These are phyloP conservation scores for Nibea coibor DNA, from an alignment of 2,113 vertebrate genomes.

Conservation along the genomic window DNA sequence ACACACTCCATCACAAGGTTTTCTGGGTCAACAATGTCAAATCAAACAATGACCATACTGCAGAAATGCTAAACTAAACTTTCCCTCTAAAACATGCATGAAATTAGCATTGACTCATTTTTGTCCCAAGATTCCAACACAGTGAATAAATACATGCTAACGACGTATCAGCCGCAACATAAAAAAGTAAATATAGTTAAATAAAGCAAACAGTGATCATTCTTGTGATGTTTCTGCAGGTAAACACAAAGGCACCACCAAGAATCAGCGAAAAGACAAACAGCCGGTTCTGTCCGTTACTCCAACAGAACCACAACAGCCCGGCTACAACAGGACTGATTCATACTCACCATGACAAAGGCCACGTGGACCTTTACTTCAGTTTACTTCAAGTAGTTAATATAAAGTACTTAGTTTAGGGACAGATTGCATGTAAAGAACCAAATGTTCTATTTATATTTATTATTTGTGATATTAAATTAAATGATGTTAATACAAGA, in stretches of 20 bases:
- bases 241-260: slow-evolving; percentile 46
- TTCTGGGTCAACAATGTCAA: neutral
- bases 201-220: neutral
- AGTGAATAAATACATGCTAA: neutral
- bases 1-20: neutral
- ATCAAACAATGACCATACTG: too few relatives aligned
- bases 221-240: slow-evolving; percentile 39
- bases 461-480: too few relatives aligned
- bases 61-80: neutral
- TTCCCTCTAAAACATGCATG: neutral
- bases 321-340: neutral
- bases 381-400: too few relatives aligned
- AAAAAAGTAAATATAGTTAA: neutral
- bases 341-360: neutral
- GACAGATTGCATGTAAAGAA: too few relatives aligned
- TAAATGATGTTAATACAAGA: too few relatives aligned
- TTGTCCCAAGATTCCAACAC: too few relatives aligned
- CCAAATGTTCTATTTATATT: too few relatives aligned
- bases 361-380: neutral
- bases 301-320: slow-evolving; percentile 29
- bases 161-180: neutral
- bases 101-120: neutral
- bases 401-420: too few relatives aligned
- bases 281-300: neutral
- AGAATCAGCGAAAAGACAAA: slow-evolving; percentile 53